Percentiles rank a stretch among this genome's conserved stretches.
Evolutionary conservation across 1,140 invertebrate genomes (phyloP).

Genomic region (Marisa cornuarietis): DNA sequence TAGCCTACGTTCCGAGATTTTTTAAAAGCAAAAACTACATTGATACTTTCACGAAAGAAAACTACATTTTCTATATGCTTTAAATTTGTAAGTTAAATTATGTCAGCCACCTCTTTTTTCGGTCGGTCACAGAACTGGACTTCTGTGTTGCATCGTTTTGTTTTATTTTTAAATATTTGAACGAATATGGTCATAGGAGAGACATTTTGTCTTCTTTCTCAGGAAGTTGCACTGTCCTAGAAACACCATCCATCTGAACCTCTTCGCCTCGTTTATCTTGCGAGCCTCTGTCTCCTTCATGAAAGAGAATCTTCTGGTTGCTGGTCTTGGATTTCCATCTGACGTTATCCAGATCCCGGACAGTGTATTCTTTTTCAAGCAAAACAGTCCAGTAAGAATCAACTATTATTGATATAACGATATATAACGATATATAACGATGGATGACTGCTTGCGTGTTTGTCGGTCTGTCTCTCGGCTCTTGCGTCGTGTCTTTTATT

Average conservation of each 20-base stretch:
- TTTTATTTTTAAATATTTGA: too few species aligned
- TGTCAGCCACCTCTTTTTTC: too few species aligned
- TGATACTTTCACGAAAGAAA: too few species aligned
- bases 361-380: conserved; percentile 30
- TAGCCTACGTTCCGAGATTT: too few species aligned
- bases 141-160: too few species aligned
- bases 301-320: conserved; percentile 72
- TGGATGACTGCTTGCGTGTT: not conserved
- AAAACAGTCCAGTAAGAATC: conserved; percentile 37
- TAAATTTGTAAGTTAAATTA: too few species aligned
- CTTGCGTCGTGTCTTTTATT: not conserved
- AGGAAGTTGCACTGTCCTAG: conserved; percentile 74
- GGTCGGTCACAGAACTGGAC: too few species aligned
- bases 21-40: too few species aligned
- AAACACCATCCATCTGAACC: conserved; percentile 77
- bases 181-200: too few species aligned
- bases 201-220: not conserved
- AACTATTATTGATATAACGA: too few species aligned
- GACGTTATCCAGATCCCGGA: conserved; percentile 44
- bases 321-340: conserved; percentile 69
- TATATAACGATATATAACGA: too few species aligned
- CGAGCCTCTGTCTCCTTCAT: conserved; percentile 73
- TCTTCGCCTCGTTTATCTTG: conserved; percentile 77
- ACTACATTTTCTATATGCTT: too few species aligned
- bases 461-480: not conserved